A percentile compares a stretch with the other conserved stretches of the same genome.
These are phyloP conservation scores for Pollicipes pollicipes DNA, from an alignment of 1,140 invertebrate genomes.

Conservation along the genomic window DNA sequence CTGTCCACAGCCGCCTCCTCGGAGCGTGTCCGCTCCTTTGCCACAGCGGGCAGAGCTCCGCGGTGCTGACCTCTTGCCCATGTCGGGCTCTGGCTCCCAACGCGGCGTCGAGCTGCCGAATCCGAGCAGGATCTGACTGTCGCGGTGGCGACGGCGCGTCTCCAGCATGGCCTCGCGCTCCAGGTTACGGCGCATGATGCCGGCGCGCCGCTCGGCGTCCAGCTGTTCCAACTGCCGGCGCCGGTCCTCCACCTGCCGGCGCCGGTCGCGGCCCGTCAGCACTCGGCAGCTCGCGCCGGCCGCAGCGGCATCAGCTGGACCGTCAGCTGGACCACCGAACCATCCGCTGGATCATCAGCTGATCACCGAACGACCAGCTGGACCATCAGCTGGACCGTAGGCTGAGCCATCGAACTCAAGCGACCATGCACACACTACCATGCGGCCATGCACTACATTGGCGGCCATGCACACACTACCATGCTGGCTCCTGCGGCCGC, in stretches of 20 bases:
- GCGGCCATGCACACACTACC: too few relatives aligned
- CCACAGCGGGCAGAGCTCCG: too few relatives aligned
- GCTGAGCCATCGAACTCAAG: too few relatives aligned
- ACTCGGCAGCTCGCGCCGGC: neutral
- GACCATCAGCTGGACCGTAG: too few relatives aligned
- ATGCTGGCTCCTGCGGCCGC: too few relatives aligned
- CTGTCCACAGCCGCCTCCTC: too few relatives aligned
- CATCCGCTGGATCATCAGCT: too few relatives aligned
- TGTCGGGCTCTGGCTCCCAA: neutral
- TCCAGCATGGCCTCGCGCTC: conserved; percentile 2
- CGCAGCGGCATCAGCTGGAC: neutral
- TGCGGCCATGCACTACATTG: too few relatives aligned
- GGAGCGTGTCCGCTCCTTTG: too few relatives aligned
- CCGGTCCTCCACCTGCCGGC: neutral
- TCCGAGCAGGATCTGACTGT: conserved; percentile 1
- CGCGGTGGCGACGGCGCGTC: neutral
- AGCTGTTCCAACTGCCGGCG: neutral
- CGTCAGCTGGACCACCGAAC: too few relatives aligned
- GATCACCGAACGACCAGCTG: too few relatives aligned
- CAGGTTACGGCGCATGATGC: neutral
- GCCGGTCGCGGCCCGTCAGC: neutral
- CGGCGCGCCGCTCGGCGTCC: neutral
- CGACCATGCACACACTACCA: too few relatives aligned
- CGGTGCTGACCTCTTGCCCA: neutral
- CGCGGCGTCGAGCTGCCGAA: neutral